Evolutionary conservation across 1,140 invertebrate species (phyloP), one percentile per base, ranked within the genome.

Genomic region (Drosophila orosa): DNA sequence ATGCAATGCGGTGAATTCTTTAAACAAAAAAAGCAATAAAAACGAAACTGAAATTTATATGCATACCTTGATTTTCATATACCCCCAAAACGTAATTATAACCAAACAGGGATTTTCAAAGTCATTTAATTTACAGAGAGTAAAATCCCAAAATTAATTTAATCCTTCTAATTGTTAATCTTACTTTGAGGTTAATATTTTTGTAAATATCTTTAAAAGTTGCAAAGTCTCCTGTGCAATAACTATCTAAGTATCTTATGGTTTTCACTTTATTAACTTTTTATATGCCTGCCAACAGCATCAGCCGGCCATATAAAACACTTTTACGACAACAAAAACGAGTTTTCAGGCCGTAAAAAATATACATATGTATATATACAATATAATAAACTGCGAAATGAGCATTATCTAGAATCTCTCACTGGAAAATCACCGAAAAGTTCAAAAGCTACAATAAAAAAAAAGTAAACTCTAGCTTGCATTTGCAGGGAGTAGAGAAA

Each of bases 401-500:
- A 74, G 65, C 42, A 77, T 65, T 73, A 66, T 81, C 78, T 81
- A 65, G 61, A 74, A 74, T 68, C 52, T 52, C 50, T 27, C 76
- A 77, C 78, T 82, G 66, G 78, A 77, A 80, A 80, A 81, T 77
- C 56, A 66, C 73, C 55, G 22, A 81, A 77, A 63, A 59, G 55
- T 65, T 60, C 7, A 42, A 60, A 57, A 57, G 39, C 48, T 35
- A 52, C 12, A 31, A 19, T 7, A 42, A 48, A 40, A 40, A 44
- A 27, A 39, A 48, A 29, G 9, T 39, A 9, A 52, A 33, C 29
- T 52, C 12, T 24, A 13, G 56, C 19, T 42, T 48, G 33, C 42
- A 40, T 12, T 12, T 45, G 10, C 69, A 24, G 8, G 24, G 6
- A 5, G 19, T 22, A 22, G 31, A 35, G 47, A 68, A 57, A 57